Evolutionary conservation across 2,888 invertebrate genomes (phyloP), one percentile per base, ranked within the genome.

Genomic region (Hermaeophaga mercurialis): DNA sequence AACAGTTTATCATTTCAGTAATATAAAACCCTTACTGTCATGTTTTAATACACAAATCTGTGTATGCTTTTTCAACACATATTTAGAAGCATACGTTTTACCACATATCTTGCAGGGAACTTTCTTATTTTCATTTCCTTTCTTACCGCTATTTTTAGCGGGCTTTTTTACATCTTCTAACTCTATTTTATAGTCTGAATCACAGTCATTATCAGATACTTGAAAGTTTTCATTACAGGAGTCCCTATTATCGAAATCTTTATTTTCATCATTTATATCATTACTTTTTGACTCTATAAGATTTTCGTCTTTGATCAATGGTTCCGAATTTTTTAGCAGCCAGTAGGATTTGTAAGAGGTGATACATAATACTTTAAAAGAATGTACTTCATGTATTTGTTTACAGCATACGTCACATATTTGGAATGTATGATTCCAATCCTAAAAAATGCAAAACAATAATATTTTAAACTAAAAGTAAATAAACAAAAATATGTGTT

Each of bases 301-400:
- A 54, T 17, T 70, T 15, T 48, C 26, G 41, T 52, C 47, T 28
- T 55, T 47, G 4, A 22, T 14, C n/a, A 15, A 12, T 14, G 18
- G 28, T 28, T 19, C 11, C 6, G 33, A 22, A 24, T 57, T 41
- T 46, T 52, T 64, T 11, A 50, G 14, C 2, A 43, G 19, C 52
- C 52, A 52, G 19, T 58, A 62, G 19, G 54, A 45, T 15, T 52
- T 52, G 18, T 65, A 62, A 7, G 73, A 72, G 12, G 63, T 64
- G 15, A 73, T 63, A 59, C 74, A 74, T 18, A 67, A 55, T 44
- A 67, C 62, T 46, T 69, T 65, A 58, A 75, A 75, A n/a, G 59
- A 59, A 49, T 66, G 69, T 1, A 68, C 64, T 11, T 60, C 63
- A 43, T 71, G 64, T n/a, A 75, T 56, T 45, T 69, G 62, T 17